Conservation (phyloP, 2,113 vertebrate species). For the Pachyramphus minor region DNA sequence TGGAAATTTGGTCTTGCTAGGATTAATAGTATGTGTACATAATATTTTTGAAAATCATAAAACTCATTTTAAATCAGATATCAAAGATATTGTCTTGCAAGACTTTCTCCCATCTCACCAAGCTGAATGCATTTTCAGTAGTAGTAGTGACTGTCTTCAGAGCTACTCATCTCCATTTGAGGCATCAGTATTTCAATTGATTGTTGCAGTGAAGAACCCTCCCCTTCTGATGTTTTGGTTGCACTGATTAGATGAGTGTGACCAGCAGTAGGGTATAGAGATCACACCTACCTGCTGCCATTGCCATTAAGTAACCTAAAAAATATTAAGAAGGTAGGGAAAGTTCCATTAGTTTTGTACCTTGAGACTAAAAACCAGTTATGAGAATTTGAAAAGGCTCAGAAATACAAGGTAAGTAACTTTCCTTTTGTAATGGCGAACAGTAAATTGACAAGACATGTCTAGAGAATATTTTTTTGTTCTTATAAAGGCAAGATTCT, state of each 20-base stretch:
- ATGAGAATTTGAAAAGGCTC: constrained; percentile 4
- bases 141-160: background rate
- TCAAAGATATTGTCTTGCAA: background rate
- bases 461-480: background rate
- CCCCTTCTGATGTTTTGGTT: background rate
- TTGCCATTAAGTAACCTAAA: constrained; percentile 34
- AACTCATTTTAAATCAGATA: background rate
- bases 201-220: background rate
- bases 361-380: background rate
- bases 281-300: constrained; percentile 18
- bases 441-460: background rate
- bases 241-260: background rate
- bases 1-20: background rate
- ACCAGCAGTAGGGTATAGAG: background rate
- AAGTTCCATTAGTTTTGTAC: background rate
- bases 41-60: background rate
- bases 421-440: background rate
- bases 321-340: background rate
- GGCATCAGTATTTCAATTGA: background rate
- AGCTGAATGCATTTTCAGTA: background rate
- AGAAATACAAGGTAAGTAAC: constrained; percentile 13
- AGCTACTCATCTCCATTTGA: background rate
- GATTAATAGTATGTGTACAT: background rate
- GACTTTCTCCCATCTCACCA: background rate
- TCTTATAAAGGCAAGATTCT: background rate